A percentile compares a stretch with the other conserved stretches of the same genome.
phyloP scores from a whole-genome alignment of 2,797 vertebrate species.

The Megalops cyprinoides region DNA sequence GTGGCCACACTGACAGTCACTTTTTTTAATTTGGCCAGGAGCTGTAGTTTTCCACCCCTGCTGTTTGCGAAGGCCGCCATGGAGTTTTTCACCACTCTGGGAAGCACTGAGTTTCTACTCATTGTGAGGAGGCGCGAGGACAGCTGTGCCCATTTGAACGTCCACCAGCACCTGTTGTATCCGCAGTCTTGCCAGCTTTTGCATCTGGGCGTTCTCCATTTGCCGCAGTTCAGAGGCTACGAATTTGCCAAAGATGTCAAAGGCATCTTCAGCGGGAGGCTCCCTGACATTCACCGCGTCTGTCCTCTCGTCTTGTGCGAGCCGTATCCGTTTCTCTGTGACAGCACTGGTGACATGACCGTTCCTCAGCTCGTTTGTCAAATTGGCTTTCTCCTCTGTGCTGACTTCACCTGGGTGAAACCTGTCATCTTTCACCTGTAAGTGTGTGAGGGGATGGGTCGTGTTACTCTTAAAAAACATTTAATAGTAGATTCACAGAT shows the following conservation, averaged over 20 bases:
- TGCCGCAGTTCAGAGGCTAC: slow-evolving; percentile 7
- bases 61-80: no score
- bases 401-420: neutral
- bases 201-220: slow-evolving; percentile 13
- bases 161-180: slow-evolving; percentile 22
- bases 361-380: neutral
- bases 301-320: neutral
- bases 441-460: neutral
- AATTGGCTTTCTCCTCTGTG: neutral
- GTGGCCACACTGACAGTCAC: neutral
- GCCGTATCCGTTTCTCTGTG: neutral
- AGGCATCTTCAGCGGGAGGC: neutral
- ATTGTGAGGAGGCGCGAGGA: neutral
- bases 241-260: slow-evolving; percentile 23
- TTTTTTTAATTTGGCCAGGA: neutral
- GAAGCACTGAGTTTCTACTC: neutral
- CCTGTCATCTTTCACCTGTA: neutral
- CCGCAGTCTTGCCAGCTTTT: slow-evolving; percentile 10
- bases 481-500: neutral
- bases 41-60: neutral
- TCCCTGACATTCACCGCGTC: neutral
- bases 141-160: neutral
- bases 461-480: neutral
- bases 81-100: slow-evolving; percentile 3
- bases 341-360: neutral